Percentiles rank a stretch among this genome's conserved stretches.
Conservation (phyloP, 64 coral and sea anemone species). For the Montipora sp. region DNA sequence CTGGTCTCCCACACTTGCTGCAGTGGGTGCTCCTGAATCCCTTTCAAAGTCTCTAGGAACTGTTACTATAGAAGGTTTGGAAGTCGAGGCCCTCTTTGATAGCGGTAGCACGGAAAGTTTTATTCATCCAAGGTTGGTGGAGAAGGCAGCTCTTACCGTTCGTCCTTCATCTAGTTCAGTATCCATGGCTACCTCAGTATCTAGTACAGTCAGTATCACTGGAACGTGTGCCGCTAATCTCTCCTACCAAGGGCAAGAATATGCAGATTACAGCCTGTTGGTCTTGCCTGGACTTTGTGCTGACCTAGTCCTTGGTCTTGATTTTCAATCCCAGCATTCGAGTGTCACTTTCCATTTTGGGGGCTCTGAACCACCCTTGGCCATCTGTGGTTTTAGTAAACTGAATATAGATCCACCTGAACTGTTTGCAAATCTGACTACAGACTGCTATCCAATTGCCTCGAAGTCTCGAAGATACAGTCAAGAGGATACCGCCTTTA, state of each 20-base stretch:
- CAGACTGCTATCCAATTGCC: slow-evolving; percentile 64
- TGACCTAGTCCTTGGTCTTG: slow-evolving; percentile 56
- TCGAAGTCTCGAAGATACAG: slow-evolving; percentile 55
- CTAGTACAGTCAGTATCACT: background rate
- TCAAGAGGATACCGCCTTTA: slow-evolving; percentile 49
- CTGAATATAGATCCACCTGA: background rate
- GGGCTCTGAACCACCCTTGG: background rate
- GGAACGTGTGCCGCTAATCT: slow-evolving; percentile 31
- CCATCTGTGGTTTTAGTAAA: background rate
- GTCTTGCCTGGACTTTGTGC: slow-evolving; percentile 66
- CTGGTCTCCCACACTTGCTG: background rate
- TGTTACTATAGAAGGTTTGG: slow-evolving; percentile 18
- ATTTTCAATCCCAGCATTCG: slow-evolving; percentile 56
- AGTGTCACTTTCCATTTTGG: slow-evolving; percentile 28
- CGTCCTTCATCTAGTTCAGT: slow-evolving; percentile 30
- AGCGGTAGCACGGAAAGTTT: slow-evolving; percentile 61
- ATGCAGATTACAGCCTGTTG: background rate
- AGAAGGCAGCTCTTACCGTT: background rate
- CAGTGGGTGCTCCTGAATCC: background rate
- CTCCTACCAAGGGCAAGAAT: slow-evolving; percentile 32
- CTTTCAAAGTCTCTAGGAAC: slow-evolving; percentile 8
- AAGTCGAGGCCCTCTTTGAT: slow-evolving; percentile 44
- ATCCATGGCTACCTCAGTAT: slow-evolving; percentile 42
- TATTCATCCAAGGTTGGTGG: slow-evolving; percentile 47
- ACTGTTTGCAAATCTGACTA: slow-evolving; percentile 16